Evolutionary conservation across 2,113 vertebrate species (phyloP), one percentile per base, ranked within the genome.

Genomic region (Callaeas wilsoni): DNA sequence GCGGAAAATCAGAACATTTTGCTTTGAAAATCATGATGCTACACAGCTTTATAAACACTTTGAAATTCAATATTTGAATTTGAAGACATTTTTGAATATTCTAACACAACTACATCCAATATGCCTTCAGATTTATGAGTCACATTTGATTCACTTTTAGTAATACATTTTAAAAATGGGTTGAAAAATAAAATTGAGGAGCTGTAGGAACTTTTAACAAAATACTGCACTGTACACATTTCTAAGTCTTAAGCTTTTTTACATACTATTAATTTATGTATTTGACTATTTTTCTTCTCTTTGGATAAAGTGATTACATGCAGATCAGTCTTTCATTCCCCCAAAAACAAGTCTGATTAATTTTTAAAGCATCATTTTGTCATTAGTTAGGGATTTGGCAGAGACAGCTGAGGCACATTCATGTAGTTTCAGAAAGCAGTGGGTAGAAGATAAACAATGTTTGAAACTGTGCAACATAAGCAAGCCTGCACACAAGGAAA

Each of bases 281-380:
- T 80, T 93, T 73, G 32, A 91, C 46, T 83, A 46, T 68, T 87
- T 75, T 95, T 95, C 46, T 65, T 32, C 41, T 79, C 41, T 96
- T 59, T 79, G 16, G 50, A 83, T 79, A 75, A 79, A 95, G 26
- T 79, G 56, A 82, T 91, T 87, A 63, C 70, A 95, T 65, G 82
- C 67, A 87, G 63, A 93, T 93, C 62, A 57, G 30, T 32, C 32
- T 49, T 41, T 78, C 46, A 89, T 62, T 86, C 59, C 30, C 41
- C 26, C 33, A 93, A 77, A 96, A 93, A 85, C 27, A 49, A n/a
- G 39, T 53, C 41, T 95, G 84, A 90, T 93, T 95, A 90, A 93
- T 90, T 89, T 92, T 93, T 91, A 91, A 93, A 90, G 84, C n/a
- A 95, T 15, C n/a, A 85, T 87, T 90, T 90, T 85, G 46, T 79